Conservation (phyloP, 2,113 vertebrate species). For the Cepphus grylle region DNA sequence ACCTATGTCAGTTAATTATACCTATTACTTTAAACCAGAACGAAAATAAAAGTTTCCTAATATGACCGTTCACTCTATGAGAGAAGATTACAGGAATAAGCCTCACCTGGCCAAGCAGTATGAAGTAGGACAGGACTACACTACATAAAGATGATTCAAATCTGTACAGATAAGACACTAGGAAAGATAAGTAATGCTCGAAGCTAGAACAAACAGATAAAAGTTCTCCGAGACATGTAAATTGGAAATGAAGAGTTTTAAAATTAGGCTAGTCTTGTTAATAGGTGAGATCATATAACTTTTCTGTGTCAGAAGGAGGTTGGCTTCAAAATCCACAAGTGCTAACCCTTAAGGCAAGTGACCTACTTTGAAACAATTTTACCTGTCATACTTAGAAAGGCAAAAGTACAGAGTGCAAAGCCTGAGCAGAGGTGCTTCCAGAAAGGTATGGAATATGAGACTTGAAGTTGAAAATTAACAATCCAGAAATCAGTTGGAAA, state of each 20-base stretch:
- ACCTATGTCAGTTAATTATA: not conserved
- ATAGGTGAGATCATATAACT: not conserved
- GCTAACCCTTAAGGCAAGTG: not conserved
- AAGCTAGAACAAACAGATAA: not conserved
- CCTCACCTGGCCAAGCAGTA: not conserved
- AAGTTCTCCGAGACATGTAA: not conserved
- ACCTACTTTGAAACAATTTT: not conserved
- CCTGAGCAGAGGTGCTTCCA: not conserved
- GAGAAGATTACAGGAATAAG: not conserved
- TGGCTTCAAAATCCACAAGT: not conserved
- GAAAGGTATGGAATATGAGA: not conserved
- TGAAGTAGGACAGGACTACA: not conserved
- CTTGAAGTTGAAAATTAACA: not conserved
- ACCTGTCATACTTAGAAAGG: not conserved
- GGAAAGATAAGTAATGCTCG: not conserved
- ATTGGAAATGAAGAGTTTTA: not conserved
- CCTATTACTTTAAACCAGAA: not conserved
- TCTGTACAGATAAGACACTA: not conserved
- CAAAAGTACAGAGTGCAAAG: not conserved
- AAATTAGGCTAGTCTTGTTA: not conserved
- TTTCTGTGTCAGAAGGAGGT: not conserved
- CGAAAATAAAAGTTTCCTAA: not conserved
- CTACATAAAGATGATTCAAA: not conserved
- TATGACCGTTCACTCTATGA: not conserved
- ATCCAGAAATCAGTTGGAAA: not conserved